Conservation (phyloP, 2,888 invertebrate species). For the Ophraella communa region DNA sequence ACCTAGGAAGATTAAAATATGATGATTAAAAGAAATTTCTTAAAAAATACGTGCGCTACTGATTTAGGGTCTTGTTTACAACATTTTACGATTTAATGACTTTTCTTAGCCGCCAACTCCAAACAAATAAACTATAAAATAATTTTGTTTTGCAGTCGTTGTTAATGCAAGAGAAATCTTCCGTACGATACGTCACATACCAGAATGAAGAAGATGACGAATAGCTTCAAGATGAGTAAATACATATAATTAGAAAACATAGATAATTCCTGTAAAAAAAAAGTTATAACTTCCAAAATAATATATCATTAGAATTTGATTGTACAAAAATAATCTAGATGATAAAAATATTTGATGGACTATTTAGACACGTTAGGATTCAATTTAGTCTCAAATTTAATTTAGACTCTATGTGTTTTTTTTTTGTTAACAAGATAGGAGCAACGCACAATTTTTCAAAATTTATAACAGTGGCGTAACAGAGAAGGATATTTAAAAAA, state of each 20-base stretch:
- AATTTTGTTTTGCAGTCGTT: slow-evolving; percentile 70
- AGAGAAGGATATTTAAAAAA: slow-evolving; percentile 40
- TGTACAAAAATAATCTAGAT: slow-evolving; percentile 16
- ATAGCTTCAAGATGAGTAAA: slow-evolving; percentile 51
- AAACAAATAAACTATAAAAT: not conserved
- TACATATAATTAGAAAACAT: slow-evolving; percentile 1
- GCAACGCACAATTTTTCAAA: slow-evolving; percentile 15
- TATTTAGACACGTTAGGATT: not conserved
- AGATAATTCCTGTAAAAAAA: slow-evolving; percentile 15
- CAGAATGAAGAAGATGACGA: slow-evolving; percentile 91
- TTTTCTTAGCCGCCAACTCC: not conserved
- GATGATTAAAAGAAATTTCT: no score
- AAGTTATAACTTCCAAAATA: slow-evolving; percentile 4
- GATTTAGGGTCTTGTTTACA: not conserved
- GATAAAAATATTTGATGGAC: not conserved
- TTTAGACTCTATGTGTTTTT: not conserved
- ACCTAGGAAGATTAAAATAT: no score
- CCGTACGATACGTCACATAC: slow-evolving; percentile 94
- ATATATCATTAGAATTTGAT: slow-evolving; percentile 12
- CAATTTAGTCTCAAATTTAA: slow-evolving; percentile 14
- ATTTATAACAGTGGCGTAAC: not conserved
- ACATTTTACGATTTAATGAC: not conserved
- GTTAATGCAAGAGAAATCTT: slow-evolving; percentile 89
- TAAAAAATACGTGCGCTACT: no score
- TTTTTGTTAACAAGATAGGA: slow-evolving; percentile 15